Base-by-base conservation (phyloP, 2,113 vertebrate species). In the Trichomycterus rosablanca region DNA sequence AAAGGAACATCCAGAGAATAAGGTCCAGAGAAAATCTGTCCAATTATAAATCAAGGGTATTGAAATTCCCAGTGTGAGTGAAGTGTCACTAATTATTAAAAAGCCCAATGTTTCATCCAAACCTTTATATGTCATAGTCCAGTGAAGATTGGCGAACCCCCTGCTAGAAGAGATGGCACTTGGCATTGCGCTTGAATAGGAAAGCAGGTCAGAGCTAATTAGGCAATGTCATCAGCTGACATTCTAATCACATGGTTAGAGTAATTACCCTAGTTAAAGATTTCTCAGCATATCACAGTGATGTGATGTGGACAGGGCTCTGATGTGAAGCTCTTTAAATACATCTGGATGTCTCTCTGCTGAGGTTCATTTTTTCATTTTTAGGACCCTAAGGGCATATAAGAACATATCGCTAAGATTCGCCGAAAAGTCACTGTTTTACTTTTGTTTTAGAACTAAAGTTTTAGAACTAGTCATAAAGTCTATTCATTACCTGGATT, bases 191-290 rank as follows among this genome's bases (percentile, higher is more conserved):
- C 71, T 72, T 2, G 32, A 68, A 74, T 75, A 80, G 81, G 45
- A 59, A 79, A 80, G 64, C 64, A 66, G 75, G 82, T 78, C 82
- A 68, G 67, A 74, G 67, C 70, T 86, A 87, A 87, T 88, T 88
- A 86, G 80, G 74, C 77, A 78, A 42, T 78, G 83, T 83, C 84
- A 82, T 73, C 63, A 68, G 72, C 81, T 84, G 82, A 86, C 82
- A 87, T 84, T 77, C 75, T 84, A 83, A 86, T 87, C 84, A 83
- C 75, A 78, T 81, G 76, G 72, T 81, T 76, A 65, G 72, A 79
- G 80, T 86, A 85, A 86, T 85, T 83, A 85, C 80, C 78, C 66
- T 72, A 75, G 80, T 82, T 81, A 65, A 81, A 59, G 63, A 78
- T 81, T 73, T 70, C 59, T 50, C 53, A 4, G 71, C 65, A 53